Evolutionary conservation across 1,140 invertebrate genomes (phyloP), one percentile per base, ranked within the genome.

Genomic region (Psix sp.): DNA sequence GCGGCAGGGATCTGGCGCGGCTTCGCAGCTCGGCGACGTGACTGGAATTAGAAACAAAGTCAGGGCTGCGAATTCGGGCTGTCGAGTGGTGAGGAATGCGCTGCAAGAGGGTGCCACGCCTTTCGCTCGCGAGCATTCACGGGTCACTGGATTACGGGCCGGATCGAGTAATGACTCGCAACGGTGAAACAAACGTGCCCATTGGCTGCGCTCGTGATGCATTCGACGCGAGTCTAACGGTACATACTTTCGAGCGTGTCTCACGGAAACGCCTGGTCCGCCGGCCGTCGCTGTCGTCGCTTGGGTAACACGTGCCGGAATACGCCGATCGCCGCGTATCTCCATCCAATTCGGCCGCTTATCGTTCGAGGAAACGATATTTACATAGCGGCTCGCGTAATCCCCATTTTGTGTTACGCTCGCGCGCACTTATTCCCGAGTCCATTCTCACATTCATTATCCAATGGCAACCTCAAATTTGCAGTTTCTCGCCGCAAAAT

Each of bases 41-140:
- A 35, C 24, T 11, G 5, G 40, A 57, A 38, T 59, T 48, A 9
- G 24, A 40, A 60, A 60, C 46, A 68, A 59, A 59, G 45, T 67
- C 29, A 66, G 33, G 42, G 45, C 24, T 11, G 42, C 52, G 54
- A 70, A 60, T 60, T 52, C 18, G 54, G 54, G n/a, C 48, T 18
- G 33, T 39, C 16, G 5, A 26, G 10, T 31, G 26, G 15, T 6
- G 45, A 62, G 77, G 81, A 83, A 84, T 82, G 84, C 62, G 71
- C 76, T 67, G 49, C 42, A 72, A 43, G 73, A 66, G 70, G 77
- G 45, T 77, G 77, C 84, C 83, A 85, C 84, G 82, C 84, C 84
- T 86, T 86, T 85, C 80, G 66, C 82, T 78, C 33, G 80, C 54
- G 13, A 66, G 49, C 70, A 66, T 73, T 73, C 70, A 73, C 60